Conservation (phyloP, 1,140 invertebrate genomes). For the Drosophila novamexicana region DNA sequence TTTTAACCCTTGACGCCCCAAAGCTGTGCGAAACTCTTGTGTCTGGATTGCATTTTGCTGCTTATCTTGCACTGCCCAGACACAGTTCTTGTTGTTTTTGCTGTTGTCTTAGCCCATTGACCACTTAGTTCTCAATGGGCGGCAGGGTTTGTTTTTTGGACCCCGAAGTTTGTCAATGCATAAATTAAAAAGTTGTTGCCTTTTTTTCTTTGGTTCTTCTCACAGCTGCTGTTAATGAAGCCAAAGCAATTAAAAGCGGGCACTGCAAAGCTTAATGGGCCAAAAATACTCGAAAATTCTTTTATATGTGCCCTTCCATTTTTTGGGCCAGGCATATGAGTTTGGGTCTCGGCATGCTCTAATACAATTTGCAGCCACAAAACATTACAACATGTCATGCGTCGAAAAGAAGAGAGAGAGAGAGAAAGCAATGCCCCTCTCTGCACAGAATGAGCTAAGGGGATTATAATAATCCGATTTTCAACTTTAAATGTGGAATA, state of each 20-base stretch:
- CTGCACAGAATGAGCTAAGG: slow-evolving; percentile 6
- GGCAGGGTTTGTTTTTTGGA: not conserved
- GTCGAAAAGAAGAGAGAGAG: slow-evolving; percentile 1
- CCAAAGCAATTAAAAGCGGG: slow-evolving; percentile 65
- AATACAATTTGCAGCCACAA: slow-evolving; percentile 67
- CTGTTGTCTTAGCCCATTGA: slow-evolving; percentile 20
- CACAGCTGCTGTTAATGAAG: slow-evolving; percentile 66
- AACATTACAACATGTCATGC: slow-evolving; percentile 69
- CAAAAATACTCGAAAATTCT: slow-evolving; percentile 9
- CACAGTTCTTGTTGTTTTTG: slow-evolving; percentile 32
- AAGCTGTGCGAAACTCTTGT: slow-evolving; percentile 36
- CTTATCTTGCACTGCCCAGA: slow-evolving; percentile 46
- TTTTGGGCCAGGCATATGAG: not conserved
- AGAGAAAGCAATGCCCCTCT: not conserved
- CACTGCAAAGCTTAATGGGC: slow-evolving; percentile 51
- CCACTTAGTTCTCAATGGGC: slow-evolving; percentile 39
- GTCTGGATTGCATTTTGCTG: slow-evolving; percentile 45
- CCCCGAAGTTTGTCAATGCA: slow-evolving; percentile 75
- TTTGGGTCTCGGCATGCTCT: slow-evolving; percentile 12
- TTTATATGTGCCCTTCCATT: slow-evolving; percentile 13
- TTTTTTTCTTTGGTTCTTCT: slow-evolving; percentile 24
- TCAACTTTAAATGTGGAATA: slow-evolving; percentile 56
- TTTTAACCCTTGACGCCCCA: not conserved
- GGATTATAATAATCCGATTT: slow-evolving; percentile 80
- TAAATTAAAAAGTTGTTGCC: slow-evolving; percentile 74